These are phyloP conservation scores for Dendroctonus valens DNA, from an alignment of 1,140 invertebrate species.

Conservation along the genomic window DNA sequence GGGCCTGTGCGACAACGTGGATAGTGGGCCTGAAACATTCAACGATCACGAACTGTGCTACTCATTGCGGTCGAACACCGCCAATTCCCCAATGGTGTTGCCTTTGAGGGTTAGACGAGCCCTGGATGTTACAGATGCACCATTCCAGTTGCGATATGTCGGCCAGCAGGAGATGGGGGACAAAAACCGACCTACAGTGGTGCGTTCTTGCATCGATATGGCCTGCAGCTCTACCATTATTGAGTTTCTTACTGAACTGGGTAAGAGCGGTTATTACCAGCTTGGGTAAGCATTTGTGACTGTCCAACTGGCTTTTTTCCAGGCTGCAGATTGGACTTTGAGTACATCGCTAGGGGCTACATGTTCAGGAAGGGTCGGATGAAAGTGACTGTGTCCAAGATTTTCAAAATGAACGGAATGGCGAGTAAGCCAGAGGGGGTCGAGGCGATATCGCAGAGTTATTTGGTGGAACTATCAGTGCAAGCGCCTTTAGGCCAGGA, in stretches of 20 bases:
- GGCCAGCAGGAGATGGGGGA: constrained; percentile 88
- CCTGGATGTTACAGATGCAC: constrained; percentile 73
- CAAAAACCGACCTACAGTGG: constrained; percentile 84
- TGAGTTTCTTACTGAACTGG: constrained; percentile 87
- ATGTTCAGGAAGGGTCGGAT: constrained; percentile 96
- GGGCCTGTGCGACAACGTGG: constrained; percentile 92
- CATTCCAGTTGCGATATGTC: constrained; percentile 85
- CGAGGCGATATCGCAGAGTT: constrained; percentile 88
- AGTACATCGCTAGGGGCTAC: constrained; percentile 90
- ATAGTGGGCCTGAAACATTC: constrained; percentile 86
- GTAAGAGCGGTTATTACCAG: constrained; percentile 6
- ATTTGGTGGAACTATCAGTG: constrained; percentile 91
- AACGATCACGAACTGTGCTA: constrained; percentile 89
- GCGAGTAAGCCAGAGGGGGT: constrained; percentile 69
- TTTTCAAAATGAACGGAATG: constrained; percentile 77
- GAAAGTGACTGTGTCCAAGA: constrained; percentile 95
- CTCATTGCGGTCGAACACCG: constrained; percentile 65
- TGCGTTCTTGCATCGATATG: constrained; percentile 89
- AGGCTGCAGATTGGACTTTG: constrained; percentile 87
- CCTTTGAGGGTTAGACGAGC: constrained; percentile 74
- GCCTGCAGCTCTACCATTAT: constrained; percentile 85
- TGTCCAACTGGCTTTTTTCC: not conserved
- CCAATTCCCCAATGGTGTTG: constrained; percentile 43
- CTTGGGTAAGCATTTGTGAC: too few species aligned
- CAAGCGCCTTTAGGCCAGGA: constrained; percentile 90